These are phyloP conservation scores for Drosophila yakuba DNA, from an alignment of 1,140 invertebrate species.

Conservation along the genomic window DNA sequence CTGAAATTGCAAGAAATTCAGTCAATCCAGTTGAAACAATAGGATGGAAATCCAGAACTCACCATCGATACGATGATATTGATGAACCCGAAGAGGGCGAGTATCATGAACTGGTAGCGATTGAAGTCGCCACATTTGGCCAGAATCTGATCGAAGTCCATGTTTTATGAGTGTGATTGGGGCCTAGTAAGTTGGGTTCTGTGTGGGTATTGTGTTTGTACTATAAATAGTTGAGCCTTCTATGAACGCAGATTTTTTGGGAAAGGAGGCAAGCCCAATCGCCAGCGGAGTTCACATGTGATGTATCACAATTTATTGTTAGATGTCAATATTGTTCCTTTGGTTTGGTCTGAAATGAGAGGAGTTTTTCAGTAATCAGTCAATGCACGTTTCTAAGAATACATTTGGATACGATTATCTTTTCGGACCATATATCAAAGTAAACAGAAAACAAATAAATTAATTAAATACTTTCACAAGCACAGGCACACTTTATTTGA, in stretches of 20 bases:
- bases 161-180: constrained; percentile 43
- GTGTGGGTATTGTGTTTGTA: constrained; percentile 33
- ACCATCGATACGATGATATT: constrained; percentile 86
- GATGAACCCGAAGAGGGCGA: constrained; percentile 86
- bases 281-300: constrained; percentile 34
- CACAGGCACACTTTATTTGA: not conserved
- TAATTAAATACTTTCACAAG: constrained; percentile 6
- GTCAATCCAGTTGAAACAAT: not conserved
- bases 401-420: constrained; percentile 18
- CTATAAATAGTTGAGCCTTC: constrained; percentile 33
- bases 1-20: constrained; percentile 10
- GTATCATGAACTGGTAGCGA: constrained; percentile 87
- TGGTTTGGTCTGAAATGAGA: constrained; percentile 46
- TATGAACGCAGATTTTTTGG: constrained; percentile 13
- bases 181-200: constrained; percentile 2
- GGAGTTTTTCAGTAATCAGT: constrained; percentile 13
- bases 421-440: constrained; percentile 1
- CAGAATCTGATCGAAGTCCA: constrained; percentile 87
- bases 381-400: constrained; percentile 8
- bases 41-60: constrained; percentile 1
- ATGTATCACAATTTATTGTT: constrained; percentile 49
- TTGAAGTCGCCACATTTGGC: constrained; percentile 87
- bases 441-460: constrained; percentile 16
- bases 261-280: constrained; percentile 17
- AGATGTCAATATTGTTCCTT: constrained; percentile 59